phyloP scores from a whole-genome alignment of 1,140 invertebrate species.

The Chrysomallon squamiferum region DNA sequence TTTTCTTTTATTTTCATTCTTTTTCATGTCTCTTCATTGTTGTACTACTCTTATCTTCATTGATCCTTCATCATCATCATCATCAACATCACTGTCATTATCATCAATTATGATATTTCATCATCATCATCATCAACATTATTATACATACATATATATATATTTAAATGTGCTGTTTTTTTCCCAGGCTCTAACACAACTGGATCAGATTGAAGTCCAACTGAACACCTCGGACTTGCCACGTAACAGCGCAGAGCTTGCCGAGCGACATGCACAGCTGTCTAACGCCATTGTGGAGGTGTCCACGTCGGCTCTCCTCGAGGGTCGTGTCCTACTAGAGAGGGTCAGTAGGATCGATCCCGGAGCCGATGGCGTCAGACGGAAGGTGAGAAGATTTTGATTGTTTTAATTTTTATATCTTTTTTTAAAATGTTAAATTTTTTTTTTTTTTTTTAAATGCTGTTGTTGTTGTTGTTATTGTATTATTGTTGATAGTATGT shows the following conservation, averaged over 20 bases:
- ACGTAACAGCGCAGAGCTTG: slow-evolving; percentile 71
- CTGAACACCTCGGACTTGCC: slow-evolving; percentile 71
- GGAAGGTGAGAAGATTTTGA: slow-evolving; percentile 50
- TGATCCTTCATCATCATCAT: too few relatives aligned
- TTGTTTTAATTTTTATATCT: slow-evolving; percentile 2
- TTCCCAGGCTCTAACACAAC: slow-evolving; percentile 73
- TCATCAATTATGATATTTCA: too few relatives aligned
- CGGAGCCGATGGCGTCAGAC: slow-evolving; percentile 71
- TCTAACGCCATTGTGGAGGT: slow-evolving; percentile 72
- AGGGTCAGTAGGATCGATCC: slow-evolving; percentile 71
- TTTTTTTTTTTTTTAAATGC: too few relatives aligned
- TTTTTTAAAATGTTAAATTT: too few relatives aligned
- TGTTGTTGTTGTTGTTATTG: too few relatives aligned
- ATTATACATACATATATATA: too few relatives aligned
- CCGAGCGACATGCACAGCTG: slow-evolving; percentile 73
- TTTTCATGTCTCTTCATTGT: too few relatives aligned
- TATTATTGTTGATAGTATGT: too few relatives aligned
- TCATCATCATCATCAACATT: too few relatives aligned
- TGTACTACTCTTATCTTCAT: too few relatives aligned
- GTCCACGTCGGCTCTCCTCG: slow-evolving; percentile 70
- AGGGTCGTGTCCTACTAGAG: slow-evolving; percentile 78
- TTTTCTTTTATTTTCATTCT: too few relatives aligned
- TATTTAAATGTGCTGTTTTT: background rate
- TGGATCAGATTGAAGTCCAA: slow-evolving; percentile 81
- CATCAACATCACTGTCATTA: too few relatives aligned